A percentile compares a stretch with the other conserved stretches of the same genome.
These are phyloP conservation scores for Micrastur ruficollis DNA, from an alignment of 2,797 vertebrate genomes.

Conservation along the genomic window DNA sequence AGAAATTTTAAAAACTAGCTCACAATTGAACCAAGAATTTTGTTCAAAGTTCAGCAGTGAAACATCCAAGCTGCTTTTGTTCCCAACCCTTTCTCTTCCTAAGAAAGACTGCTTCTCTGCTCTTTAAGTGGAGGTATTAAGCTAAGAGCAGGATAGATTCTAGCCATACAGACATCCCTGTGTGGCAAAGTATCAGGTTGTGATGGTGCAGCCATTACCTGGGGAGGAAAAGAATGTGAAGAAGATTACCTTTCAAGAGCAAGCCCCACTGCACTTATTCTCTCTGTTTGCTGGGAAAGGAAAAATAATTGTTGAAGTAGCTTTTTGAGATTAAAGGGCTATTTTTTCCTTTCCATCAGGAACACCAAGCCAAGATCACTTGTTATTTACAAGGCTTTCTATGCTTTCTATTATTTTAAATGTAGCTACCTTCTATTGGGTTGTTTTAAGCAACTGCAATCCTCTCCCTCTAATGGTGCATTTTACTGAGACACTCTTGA, in stretches of 20 bases:
- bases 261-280: neutral
- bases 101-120: neutral
- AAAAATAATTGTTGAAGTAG: neutral
- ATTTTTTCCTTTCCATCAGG: neutral
- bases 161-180: neutral
- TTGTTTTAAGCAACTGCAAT: neutral
- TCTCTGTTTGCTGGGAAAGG: neutral
- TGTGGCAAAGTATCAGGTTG: neutral
- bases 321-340: neutral
- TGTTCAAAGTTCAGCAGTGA: conserved; percentile 23
- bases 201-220: neutral
- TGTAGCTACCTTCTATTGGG: neutral
- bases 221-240: neutral
- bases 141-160: neutral
- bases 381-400: neutral
- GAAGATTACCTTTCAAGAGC: neutral
- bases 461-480: neutral
- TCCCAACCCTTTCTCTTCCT: neutral
- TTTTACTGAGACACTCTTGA: neutral
- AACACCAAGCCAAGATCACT: neutral
- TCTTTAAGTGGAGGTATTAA: neutral
- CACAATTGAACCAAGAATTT: conserved; percentile 61
- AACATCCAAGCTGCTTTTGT: conserved; percentile 29
- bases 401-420: neutral
- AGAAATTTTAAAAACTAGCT: neutral